These are phyloP conservation scores for Gryllus bimaculatus DNA, from an alignment of 1,140 invertebrate species.

Conservation along the genomic window DNA sequence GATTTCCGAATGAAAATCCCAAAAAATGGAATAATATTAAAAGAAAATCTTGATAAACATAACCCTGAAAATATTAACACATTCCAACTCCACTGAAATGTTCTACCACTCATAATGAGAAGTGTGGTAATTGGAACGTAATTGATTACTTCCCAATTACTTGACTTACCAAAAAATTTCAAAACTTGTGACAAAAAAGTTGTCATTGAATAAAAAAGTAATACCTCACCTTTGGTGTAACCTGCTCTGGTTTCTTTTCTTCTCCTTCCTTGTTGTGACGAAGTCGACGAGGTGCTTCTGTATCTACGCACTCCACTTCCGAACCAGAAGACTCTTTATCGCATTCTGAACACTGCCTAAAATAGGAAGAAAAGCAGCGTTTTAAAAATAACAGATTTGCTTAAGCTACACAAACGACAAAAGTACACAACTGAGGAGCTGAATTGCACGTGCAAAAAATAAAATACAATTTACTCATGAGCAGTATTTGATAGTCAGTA, in stretches of 20 bases:
- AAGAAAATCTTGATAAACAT: too few relatives aligned
- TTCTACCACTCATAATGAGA: too few relatives aligned
- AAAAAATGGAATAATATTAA: too few relatives aligned
- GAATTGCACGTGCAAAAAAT: too few relatives aligned
- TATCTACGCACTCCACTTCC: conserved; percentile 59
- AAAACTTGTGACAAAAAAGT: not conserved
- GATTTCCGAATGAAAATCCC: too few relatives aligned
- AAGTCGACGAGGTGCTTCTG: conserved; percentile 64
- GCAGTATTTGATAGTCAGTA: too few relatives aligned
- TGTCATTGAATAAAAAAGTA: not conserved
- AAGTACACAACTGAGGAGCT: not conserved
- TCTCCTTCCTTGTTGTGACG: conserved; percentile 56
- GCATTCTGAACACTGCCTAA: conserved; percentile 79
- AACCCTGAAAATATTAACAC: too few relatives aligned
- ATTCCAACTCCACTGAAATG: too few relatives aligned
- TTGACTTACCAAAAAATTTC: not conserved
- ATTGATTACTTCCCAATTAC: too few relatives aligned
- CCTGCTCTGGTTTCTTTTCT: conserved; percentile 26
- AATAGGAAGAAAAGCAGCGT: not conserved
- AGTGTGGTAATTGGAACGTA: too few relatives aligned
- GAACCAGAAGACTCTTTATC: conserved; percentile 71
- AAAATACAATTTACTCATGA: too few relatives aligned
- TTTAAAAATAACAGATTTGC: not conserved
- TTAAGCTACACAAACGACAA: not conserved
- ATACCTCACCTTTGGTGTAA: conserved; percentile 43